A percentile compares a stretch with the other conserved stretches of the same genome.
phyloP scores from a whole-genome alignment of 2,113 vertebrate species.

The Pseudolaguvia tuberculata region DNA sequence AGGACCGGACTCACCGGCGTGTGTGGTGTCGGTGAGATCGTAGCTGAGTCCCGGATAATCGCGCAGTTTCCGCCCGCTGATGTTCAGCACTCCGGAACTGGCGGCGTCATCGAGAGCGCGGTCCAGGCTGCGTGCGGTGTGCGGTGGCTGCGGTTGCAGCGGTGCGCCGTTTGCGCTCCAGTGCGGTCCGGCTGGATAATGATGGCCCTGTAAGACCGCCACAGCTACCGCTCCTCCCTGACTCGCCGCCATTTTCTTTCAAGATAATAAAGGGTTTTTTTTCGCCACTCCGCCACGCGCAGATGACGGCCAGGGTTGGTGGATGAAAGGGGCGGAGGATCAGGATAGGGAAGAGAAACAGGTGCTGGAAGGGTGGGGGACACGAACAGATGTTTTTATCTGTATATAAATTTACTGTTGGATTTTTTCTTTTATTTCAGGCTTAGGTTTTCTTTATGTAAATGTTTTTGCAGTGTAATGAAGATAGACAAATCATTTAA shows the following conservation, averaged over 20 bases:
- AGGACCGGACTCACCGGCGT: constrained; percentile 78
- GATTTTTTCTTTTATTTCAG: background rate
- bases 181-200: constrained; percentile 75
- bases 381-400: background rate
- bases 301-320: constrained; percentile 40
- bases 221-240: constrained; percentile 73
- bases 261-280: constrained; percentile 68
- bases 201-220: constrained; percentile 66
- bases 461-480: background rate
- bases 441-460: background rate
- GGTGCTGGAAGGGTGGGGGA: constrained; percentile 9
- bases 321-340: constrained; percentile 20
- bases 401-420: background rate
- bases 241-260: constrained; percentile 85
- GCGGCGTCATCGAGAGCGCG: constrained; percentile 90
- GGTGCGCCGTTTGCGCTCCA: constrained; percentile 75
- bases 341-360: background rate
- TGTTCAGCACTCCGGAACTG: constrained; percentile 85
- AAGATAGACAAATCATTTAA: background rate
- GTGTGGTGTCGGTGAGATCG: constrained; percentile 90
- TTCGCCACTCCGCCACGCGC: constrained; percentile 69
- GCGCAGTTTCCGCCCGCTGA: constrained; percentile 92
- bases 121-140: constrained; percentile 85
- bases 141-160: constrained; percentile 73
- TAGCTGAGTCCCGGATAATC: constrained; percentile 86